A percentile compares a stretch with the other conserved stretches of the same genome.
These are phyloP conservation scores for Gephyroberyx darwinii DNA, from an alignment of 2,797 vertebrate species.

Conservation along the genomic window DNA sequence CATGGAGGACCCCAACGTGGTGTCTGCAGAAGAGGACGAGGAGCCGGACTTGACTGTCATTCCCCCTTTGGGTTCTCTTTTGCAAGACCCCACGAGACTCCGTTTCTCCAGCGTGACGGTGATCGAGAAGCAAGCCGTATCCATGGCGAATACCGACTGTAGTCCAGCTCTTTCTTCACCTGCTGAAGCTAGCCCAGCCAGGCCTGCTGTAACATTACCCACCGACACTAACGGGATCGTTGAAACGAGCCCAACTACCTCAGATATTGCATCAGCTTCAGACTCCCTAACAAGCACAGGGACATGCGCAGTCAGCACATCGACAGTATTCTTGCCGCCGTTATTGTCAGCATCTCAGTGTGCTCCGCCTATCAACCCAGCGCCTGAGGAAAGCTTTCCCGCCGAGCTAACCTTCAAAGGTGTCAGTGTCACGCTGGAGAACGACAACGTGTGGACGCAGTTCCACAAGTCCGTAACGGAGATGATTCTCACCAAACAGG, in stretches of 20 bases:
- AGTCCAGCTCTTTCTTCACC: constrained; percentile 58
- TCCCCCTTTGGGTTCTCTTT: not conserved
- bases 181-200: constrained; percentile 70
- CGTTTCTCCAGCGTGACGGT: constrained; percentile 22
- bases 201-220: constrained; percentile 37
- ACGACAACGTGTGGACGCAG: constrained; percentile 93
- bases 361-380: constrained; percentile 20
- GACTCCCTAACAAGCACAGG: constrained; percentile 35
- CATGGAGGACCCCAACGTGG: constrained; percentile 52
- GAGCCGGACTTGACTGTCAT: constrained; percentile 3
- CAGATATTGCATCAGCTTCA: constrained; percentile 51
- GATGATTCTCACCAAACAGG: constrained; percentile 95
- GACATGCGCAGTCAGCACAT: constrained; percentile 10
- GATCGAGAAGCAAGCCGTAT: constrained; percentile 60
- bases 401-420: constrained; percentile 79
- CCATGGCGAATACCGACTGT: constrained; percentile 54
- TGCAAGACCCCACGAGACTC: constrained; percentile 1
- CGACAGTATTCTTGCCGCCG: not conserved
- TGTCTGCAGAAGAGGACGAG: constrained; percentile 19
- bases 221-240: constrained; percentile 13
- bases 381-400: constrained; percentile 19
- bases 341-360: not conserved
- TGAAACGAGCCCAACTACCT: constrained; percentile 56
- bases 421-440: constrained; percentile 89
- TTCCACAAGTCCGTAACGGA: constrained; percentile 92